Conservation (phyloP, 2,797 vertebrate genomes). For the Rhinella marina region DNA sequence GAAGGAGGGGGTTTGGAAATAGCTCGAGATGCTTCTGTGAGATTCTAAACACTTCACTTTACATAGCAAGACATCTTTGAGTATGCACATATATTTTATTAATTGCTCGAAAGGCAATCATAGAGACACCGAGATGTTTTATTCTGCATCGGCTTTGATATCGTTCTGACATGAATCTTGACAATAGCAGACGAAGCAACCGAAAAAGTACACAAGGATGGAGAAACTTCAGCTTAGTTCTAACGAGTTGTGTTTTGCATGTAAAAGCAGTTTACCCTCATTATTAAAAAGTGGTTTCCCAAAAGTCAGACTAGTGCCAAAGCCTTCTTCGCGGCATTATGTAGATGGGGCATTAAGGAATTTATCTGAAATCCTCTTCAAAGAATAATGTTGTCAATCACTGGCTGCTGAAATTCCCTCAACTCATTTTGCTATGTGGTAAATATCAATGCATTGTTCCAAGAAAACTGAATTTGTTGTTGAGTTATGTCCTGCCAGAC, state of each 20-base stretch:
- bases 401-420: conserved; percentile 53
- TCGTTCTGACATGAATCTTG: conserved; percentile 2
- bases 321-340: conserved; percentile 59
- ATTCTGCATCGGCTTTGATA: conserved; percentile 28
- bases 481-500: conserved; percentile 59
- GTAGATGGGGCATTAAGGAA: conserved; percentile 63
- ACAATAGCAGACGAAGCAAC: conserved; percentile 20
- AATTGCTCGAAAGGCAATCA: conserved; percentile 39
- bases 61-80: conserved; percentile 16
- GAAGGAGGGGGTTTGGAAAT: neutral
- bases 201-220: conserved; percentile 28
- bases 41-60: conserved; percentile 25
- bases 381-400: conserved; percentile 62
- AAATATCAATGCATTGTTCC: conserved; percentile 60
- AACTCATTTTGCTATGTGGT: conserved; percentile 57
- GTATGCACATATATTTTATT: conserved; percentile 44
- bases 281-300: conserved; percentile 61
- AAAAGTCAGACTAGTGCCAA: conserved; percentile 61
- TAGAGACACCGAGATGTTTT: conserved; percentile 7
- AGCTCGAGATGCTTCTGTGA: conserved; percentile 12
- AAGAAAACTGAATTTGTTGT: conserved; percentile 62
- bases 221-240: conserved; percentile 49
- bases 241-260: conserved; percentile 58
- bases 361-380: conserved; percentile 63
- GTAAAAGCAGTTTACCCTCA: conserved; percentile 59